These are phyloP conservation scores for Lomographa bimaculata DNA, from an alignment of 2,888 invertebrate species.

Conservation along the genomic window DNA sequence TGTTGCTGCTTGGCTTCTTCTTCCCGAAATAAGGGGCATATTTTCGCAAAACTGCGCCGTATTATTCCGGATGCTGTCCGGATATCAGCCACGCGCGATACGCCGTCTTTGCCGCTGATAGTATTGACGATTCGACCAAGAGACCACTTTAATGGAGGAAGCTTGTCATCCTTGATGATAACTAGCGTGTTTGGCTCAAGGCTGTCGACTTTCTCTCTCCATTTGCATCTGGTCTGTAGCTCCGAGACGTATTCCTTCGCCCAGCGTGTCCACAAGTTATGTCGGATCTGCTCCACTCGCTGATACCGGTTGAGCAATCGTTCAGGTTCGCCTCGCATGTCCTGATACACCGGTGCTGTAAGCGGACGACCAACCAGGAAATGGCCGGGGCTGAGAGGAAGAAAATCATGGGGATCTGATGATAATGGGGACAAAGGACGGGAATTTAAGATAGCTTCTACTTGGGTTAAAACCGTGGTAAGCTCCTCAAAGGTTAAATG, in stretches of 20 bases:
- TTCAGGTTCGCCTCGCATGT: slow-evolving; percentile 1
- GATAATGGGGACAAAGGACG: slow-evolving; percentile 32
- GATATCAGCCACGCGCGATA: slow-evolving; percentile 33
- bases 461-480: slow-evolving; percentile 30
- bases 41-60: slow-evolving; percentile 18
- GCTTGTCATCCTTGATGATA: slow-evolving; percentile 28
- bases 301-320: slow-evolving; percentile 12
- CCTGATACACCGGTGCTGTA: slow-evolving; percentile 8
- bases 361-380: slow-evolving; percentile 36
- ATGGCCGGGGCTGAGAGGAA: slow-evolving; percentile 44
- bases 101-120: slow-evolving; percentile 27
- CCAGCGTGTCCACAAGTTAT: slow-evolving; percentile 26
- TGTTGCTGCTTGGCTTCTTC: too few relatives aligned
- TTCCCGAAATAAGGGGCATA: slow-evolving; percentile 17
- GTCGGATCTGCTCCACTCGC: slow-evolving; percentile 21
- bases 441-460: slow-evolving; percentile 36
- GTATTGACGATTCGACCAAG: slow-evolving; percentile 27
- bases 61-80: slow-evolving; percentile 20
- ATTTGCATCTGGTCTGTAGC: slow-evolving; percentile 32
- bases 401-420: slow-evolving; percentile 31
- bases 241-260: slow-evolving; percentile 33
- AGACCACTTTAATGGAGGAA: slow-evolving; percentile 30
- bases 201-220: slow-evolving; percentile 11
- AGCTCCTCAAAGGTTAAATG: slow-evolving; percentile 26
- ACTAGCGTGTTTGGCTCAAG: slow-evolving; percentile 22